phyloP scores from a whole-genome alignment of 2,888 invertebrate species.

The Aphidius colemani region DNA sequence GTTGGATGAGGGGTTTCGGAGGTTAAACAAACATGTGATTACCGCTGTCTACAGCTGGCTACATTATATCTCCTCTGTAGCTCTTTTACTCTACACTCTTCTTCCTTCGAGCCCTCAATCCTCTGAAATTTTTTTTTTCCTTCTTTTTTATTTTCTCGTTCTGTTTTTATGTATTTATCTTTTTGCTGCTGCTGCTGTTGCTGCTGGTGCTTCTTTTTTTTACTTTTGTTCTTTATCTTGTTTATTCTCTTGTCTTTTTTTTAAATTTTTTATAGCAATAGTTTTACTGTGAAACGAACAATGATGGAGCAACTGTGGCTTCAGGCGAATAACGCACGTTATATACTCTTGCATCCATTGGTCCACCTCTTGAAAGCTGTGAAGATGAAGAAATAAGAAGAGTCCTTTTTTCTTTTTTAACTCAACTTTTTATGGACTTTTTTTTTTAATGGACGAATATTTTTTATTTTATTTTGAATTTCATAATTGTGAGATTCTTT shows the following conservation, averaged over 20 bases:
- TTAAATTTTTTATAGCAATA: slow-evolving; percentile 9
- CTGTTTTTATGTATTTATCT: no score
- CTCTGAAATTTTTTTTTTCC: slow-evolving; percentile 19
- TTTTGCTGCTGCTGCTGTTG: slow-evolving; percentile 7
- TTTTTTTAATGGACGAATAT: no score
- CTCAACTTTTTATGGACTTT: no score
- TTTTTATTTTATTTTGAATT: no score
- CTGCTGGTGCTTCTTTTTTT: slow-evolving; percentile 13
- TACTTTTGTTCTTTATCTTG: slow-evolving; percentile 16
- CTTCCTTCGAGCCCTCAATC: slow-evolving; percentile 1
- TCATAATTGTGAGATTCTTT: not conserved
- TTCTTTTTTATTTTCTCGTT: no score
- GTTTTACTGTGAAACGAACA: slow-evolving; percentile 1
- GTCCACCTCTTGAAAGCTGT: slow-evolving; percentile 3
- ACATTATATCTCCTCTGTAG: slow-evolving; percentile 54
- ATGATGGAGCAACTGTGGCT: no score
- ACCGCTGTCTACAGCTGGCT: slow-evolving; percentile 60
- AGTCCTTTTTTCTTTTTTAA: no score
- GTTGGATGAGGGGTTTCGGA: slow-evolving; percentile 59
- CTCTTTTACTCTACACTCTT: not conserved
- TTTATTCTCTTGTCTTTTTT: not conserved
- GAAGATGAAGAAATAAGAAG: no score
- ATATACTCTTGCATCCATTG: not conserved
- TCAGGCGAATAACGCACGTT: no score
- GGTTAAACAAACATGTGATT: slow-evolving; percentile 62